These are phyloP conservation scores for Julus scanicus DNA, from an alignment of 2,888 invertebrate species.

Conservation along the genomic window DNA sequence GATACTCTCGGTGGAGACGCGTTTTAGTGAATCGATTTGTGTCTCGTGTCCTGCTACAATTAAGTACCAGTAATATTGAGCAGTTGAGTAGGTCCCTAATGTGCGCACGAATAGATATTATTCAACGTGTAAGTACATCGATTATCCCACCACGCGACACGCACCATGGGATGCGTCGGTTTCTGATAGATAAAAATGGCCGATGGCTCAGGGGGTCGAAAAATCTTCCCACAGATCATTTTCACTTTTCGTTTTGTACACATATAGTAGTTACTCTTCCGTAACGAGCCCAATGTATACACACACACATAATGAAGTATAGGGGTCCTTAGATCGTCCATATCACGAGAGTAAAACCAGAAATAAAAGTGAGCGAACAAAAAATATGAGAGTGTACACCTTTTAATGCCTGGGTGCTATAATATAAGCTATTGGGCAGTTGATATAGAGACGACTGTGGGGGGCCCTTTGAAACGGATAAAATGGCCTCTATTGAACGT, in stretches of 20 bases:
- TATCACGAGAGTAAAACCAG: too few relatives aligned
- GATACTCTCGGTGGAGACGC: too few relatives aligned
- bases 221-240: slow-evolving; percentile 16
- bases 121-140: not conserved
- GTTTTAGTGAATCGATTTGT: not conserved
- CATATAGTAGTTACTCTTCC: slow-evolving; percentile 3
- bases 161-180: not conserved
- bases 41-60: not conserved
- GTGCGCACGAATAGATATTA: slow-evolving; percentile 6
- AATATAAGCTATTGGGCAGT: not conserved
- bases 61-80: not conserved
- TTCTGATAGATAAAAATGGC: not conserved
- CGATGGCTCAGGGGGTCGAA: not conserved
- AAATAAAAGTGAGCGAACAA: too few relatives aligned
- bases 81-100: too few relatives aligned
- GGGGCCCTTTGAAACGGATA: slow-evolving; percentile 21
- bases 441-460: not conserved
- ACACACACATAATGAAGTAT: too few relatives aligned
- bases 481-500: slow-evolving; percentile 46
- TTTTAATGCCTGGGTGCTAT: slow-evolving; percentile 1
- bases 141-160: slow-evolving; percentile 6
- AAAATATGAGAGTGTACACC: not conserved
- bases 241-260: not conserved
- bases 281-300: not conserved
- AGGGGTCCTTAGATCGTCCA: too few relatives aligned